Conservation (phyloP, 2,797 vertebrate species). For the Tadarida brasiliensis region DNA sequence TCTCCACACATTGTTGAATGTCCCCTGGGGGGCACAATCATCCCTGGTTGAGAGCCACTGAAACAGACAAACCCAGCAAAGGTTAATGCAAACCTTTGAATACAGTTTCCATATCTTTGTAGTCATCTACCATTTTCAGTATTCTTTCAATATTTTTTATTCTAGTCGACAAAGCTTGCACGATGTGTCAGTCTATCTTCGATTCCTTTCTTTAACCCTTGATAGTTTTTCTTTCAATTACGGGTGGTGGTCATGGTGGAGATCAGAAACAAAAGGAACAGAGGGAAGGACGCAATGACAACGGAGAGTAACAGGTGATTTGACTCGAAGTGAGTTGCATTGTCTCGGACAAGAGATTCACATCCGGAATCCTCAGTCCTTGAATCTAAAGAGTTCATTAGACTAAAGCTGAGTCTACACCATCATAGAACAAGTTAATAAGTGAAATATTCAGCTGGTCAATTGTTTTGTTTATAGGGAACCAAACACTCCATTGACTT, state of each 20-base stretch:
- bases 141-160: not conserved
- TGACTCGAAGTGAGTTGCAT: not conserved
- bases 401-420: not conserved
- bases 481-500: not conserved
- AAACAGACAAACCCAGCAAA: not conserved
- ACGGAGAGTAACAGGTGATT: not conserved
- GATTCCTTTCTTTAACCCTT: conserved; percentile 15
- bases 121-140: not conserved
- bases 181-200: not conserved
- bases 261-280: not conserved
- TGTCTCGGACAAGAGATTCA: not conserved
- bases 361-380: not conserved
- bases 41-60: not conserved
- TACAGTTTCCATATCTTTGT: not conserved
- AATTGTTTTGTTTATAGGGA: conserved; percentile 15
- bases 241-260: not conserved
- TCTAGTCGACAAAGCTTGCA: not conserved
- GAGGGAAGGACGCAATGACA: not conserved
- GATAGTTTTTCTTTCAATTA: conserved; percentile 6
- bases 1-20: not conserved
- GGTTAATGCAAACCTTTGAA: not conserved
- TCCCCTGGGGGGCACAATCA: not conserved
- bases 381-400: not conserved
- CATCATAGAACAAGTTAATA: not conserved
- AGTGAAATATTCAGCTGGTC: not conserved